Evolutionary conservation across 37 sponge, comb jelly and placozoan genomes (phyloP).

Genomic region (Spongilla lacustris): DNA sequence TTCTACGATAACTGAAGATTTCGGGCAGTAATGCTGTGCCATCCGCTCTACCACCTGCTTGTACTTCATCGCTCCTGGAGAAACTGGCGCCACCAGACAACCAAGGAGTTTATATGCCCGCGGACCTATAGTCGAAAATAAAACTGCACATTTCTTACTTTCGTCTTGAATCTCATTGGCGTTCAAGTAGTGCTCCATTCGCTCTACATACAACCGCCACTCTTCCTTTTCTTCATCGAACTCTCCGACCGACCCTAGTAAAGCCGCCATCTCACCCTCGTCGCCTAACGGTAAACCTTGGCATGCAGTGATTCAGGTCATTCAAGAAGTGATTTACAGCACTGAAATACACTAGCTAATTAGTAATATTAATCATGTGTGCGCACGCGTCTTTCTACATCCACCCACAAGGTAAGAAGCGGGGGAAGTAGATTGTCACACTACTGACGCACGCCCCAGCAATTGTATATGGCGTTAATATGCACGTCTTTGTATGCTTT

Average conservation of each 20-base stretch:
- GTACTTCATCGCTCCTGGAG: background rate
- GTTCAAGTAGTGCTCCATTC: background rate
- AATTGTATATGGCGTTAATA: too few relatives aligned
- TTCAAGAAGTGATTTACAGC: background rate
- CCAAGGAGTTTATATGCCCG: background rate
- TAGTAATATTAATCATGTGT: background rate
- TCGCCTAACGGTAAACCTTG: background rate
- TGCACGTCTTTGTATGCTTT: too few relatives aligned
- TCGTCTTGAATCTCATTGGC: background rate
- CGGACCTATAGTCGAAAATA: background rate
- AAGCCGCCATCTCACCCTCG: background rate
- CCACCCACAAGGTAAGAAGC: too few relatives aligned
- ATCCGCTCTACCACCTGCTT: background rate
- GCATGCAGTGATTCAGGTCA: background rate
- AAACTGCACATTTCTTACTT: background rate
- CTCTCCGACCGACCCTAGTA: background rate
- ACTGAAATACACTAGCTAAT: background rate
- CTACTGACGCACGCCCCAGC: too few relatives aligned
- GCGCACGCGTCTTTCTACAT: background rate
- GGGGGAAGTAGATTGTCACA: too few relatives aligned
- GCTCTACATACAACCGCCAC: background rate
- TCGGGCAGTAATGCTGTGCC: background rate
- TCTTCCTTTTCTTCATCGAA: background rate
- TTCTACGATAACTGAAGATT: background rate
- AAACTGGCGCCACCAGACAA: background rate